Evolutionary conservation across 1,140 invertebrate species (phyloP), one percentile per base, ranked within the genome.

Genomic region (Hypothenemus hampei): DNA sequence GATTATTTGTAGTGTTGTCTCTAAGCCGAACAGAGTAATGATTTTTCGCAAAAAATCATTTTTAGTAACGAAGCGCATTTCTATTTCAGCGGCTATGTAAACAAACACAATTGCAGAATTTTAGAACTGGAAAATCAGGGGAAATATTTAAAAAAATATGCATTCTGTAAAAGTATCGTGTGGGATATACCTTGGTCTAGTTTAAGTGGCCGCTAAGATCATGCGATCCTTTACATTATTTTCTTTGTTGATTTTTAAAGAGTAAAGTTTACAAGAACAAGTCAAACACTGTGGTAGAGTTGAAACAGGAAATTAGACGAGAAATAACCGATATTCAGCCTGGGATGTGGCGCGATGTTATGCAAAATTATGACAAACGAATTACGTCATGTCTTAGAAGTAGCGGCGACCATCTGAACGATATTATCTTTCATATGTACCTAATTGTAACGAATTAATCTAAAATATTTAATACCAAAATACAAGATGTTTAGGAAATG

Each of bases 191-290:
- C n/a, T n/a, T n/a, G n/a, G n/a, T n/a, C n/a, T n/a, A n/a, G n/a
- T n/a, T n/a, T n/a, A n/a, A n/a, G n/a, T n/a, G 54, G 63, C 63
- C 62, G 11, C 58, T 60, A 31, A 22, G 58, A 26, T 64, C 59
- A 21, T n/a, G n/a, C n/a, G n/a, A n/a, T n/a, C n/a, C n/a, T n/a
- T n/a, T 53, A 46, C 15, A 70, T 50, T 68, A 61, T 56, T 69
- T 66, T 60, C 22, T 66, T 16, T 67, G 63, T 61, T 58, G 64
- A 35, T 69, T 65, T 47, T 31, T 71, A 20, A 69, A 69, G 59
- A 60, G 46, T 7, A 53, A 53, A 33, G 62, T 65, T 8, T 62
- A 67, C 56, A 57, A 55, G 15, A 64, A 64, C 44, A 61, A 61
- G 13, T 51, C 46, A 11, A 40, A 50, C 33, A 62, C 48, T 21